Percentiles rank a stretch among this genome's conserved stretches.
Evolutionary conservation across 1,140 invertebrate genomes (phyloP).

Genomic region (Pogonognathellus flavescens): DNA sequence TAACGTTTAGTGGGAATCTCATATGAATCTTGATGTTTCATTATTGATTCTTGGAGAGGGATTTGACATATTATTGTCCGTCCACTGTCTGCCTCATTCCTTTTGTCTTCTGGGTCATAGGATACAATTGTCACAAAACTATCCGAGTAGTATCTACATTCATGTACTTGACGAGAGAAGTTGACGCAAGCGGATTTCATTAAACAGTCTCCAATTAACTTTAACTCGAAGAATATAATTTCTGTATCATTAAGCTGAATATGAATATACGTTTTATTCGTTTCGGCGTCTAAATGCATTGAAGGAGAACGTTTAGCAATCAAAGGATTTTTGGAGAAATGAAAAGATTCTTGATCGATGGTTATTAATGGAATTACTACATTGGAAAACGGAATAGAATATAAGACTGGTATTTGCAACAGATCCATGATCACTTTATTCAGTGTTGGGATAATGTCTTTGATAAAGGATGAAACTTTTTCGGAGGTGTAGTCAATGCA

Average conservation of each 20-base stretch:
- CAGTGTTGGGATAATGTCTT: neutral
- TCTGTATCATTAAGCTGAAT: neutral
- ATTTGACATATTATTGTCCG: constrained; percentile 56
- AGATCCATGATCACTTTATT: neutral
- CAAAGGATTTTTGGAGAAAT: neutral
- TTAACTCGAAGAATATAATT: constrained; percentile 2
- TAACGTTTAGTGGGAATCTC: neutral
- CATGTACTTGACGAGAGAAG: neutral
- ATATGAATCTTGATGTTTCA: neutral
- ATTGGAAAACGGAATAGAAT: neutral
- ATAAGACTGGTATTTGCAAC: constrained; percentile 3
- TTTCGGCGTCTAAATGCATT: constrained; percentile 14
- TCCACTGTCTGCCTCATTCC: constrained; percentile 35
- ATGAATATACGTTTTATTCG: constrained; percentile 5
- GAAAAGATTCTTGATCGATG: neutral
- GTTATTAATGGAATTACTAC: neutral
- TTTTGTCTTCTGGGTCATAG: constrained; percentile 28
- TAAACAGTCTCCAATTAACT: neutral
- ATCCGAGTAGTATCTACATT: constrained; percentile 42
- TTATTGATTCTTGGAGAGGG: constrained; percentile 16
- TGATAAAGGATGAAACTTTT: neutral
- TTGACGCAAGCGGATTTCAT: neutral
- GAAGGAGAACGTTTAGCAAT: neutral
- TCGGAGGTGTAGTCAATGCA: neutral
- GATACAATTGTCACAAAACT: constrained; percentile 53